Base-by-base conservation (phyloP, 2,888 invertebrate genomes). In the Chesias legatella region DNA sequence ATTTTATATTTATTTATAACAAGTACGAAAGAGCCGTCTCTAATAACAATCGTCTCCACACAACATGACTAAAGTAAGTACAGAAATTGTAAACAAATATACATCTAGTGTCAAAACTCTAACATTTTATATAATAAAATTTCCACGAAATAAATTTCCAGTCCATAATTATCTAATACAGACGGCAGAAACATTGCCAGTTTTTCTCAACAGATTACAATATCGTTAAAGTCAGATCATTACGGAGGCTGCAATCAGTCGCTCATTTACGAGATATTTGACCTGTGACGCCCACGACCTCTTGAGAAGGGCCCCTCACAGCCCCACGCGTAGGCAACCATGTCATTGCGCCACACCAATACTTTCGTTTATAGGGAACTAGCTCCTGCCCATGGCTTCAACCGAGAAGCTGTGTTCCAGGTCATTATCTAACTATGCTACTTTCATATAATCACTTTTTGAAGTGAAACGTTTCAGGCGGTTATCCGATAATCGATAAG, bases 261-360 rank as follows among this genome's bases (percentile, higher is more conserved):
- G 33, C 43, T 48, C 48, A 41, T 48, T 42, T 51, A 40, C 44
- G 33, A 50, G 50, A 52, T 55, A 52, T 55, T 52, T 55, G 50
- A 55, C 54, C 54, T 52, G 38, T 46, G 54, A 42, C 54, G 54
- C 52, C 54, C 40, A 55, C 52, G 29, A 38, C 37, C 48, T 48
- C 38, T 33, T 48, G 53, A 37, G 48, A 50, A 55, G 48, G 52
- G 52, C 52, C 52, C 48, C 52, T 45, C 48, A 48, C 40, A 45
- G 33, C 45, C 50, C 54, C 52, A 55, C 54, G 54, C 48, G 37
- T 25, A 38, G 30, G 38, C 44, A 36, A 36, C 35, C 44, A 45
- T 40, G 37, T 42, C 33, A 40, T 53, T 54, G 45, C 54, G 48
- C 50, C 52, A 54, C 51, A 51, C 49, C 52, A 47, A 42, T 33